Conservation (phyloP, 2,797 vertebrate species). For the Chiloscyllium punctatum region DNA sequence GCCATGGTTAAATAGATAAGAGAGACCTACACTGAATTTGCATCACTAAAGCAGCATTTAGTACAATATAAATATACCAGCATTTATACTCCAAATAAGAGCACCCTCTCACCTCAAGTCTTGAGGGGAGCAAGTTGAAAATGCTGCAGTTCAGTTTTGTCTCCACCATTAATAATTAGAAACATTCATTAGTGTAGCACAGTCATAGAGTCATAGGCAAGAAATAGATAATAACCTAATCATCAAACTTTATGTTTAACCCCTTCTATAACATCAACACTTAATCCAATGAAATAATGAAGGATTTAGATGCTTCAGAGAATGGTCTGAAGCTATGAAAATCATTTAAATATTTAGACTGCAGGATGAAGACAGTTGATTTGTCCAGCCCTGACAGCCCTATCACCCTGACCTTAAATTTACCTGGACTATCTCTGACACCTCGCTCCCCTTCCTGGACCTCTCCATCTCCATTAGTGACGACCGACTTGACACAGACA, state of each 20-base stretch:
- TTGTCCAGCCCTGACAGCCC: neutral
- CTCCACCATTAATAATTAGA: neutral
- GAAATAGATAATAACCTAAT: neutral
- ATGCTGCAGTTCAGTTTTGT: neutral
- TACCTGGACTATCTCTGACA: no score
- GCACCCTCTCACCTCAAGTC: neutral
- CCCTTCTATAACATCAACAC: neutral
- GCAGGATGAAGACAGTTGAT: neutral
- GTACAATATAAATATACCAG: neutral
- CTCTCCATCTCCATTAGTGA: no score
- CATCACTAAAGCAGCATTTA: neutral
- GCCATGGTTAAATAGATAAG: neutral
- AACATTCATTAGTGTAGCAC: neutral
- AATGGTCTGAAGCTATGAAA: neutral
- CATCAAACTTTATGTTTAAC: neutral
- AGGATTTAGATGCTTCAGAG: conserved; percentile 11
- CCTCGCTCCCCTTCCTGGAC: no score
- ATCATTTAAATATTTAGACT: neutral
- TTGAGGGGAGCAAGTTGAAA: neutral
- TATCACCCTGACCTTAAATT: no score
- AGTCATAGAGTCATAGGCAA: neutral
- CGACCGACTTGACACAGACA: no score
- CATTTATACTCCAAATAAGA: neutral
- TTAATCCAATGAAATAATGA: neutral
- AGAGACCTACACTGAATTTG: neutral